These are phyloP conservation scores for Drosophila anomelani DNA, from an alignment of 2,888 invertebrate species.

Conservation along the genomic window DNA sequence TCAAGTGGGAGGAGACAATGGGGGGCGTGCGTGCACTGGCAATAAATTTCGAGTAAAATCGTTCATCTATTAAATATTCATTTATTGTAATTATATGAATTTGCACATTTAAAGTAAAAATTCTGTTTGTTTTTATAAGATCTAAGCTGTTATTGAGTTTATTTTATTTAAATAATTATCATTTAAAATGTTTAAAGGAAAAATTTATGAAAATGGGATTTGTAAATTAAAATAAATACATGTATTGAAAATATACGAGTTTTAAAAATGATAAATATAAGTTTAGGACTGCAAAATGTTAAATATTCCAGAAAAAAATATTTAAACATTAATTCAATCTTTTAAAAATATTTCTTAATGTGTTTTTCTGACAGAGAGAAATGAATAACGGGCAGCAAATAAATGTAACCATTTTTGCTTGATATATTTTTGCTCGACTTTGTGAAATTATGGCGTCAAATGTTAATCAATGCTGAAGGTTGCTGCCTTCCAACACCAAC, in stretches of 20 bases:
- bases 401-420: slow-evolving; percentile 39
- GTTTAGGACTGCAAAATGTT: no score
- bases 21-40: slow-evolving; percentile 4
- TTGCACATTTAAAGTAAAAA: neutral
- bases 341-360: neutral
- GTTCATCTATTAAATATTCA: neutral
- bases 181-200: no score
- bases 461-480: slow-evolving; percentile 81
- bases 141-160: neutral
- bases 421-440: slow-evolving; percentile 58
- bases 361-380: neutral
- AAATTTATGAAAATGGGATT: neutral
- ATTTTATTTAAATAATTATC: neutral
- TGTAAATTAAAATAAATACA: neutral
- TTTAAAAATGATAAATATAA: no score
- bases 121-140: no score
- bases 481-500: slow-evolving; percentile 56
- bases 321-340: no score
- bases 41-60: neutral
- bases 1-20: slow-evolving; percentile 4
- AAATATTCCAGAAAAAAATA: no score
- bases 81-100: neutral
- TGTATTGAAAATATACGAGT: no score
- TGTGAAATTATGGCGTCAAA: slow-evolving; percentile 80
- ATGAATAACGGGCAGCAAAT: slow-evolving; percentile 15